phyloP scores from a whole-genome alignment of 2,113 vertebrate species.

The Eulacestoma nigropectus region DNA sequence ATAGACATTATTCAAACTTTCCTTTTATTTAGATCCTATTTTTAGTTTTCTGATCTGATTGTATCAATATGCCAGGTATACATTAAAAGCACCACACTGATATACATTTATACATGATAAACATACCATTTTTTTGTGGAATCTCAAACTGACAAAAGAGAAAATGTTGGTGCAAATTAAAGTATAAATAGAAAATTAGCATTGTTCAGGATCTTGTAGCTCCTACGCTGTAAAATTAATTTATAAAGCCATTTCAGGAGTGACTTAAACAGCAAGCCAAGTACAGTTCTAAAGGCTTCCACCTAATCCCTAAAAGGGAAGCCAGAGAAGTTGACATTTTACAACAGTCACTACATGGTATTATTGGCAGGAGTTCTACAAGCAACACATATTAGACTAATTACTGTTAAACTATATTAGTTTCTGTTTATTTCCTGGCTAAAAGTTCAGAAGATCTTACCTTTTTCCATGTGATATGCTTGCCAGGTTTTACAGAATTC shows the following conservation, averaged over 20 bases:
- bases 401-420: conserved; percentile 55
- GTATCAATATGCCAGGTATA: background rate
- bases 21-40: background rate
- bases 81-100: background rate
- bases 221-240: background rate
- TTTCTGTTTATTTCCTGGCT: conserved; percentile 58
- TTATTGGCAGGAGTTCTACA: conserved; percentile 18
- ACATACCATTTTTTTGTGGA: background rate
- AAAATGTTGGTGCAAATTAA: background rate
- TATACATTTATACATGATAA: too few species aligned
- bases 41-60: background rate
- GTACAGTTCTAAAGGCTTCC: conserved; percentile 3
- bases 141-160: background rate
- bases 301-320: background rate
- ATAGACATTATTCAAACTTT: background rate
- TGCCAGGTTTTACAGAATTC: conserved; percentile 63
- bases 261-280: background rate
- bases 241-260: background rate
- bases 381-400: conserved; percentile 37
- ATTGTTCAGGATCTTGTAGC: background rate
- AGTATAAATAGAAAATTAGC: background rate
- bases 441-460: conserved; percentile 50
- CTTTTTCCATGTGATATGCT: background rate
- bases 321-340: conserved; percentile 20
- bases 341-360: background rate